Base-by-base conservation (phyloP, 2,113 vertebrate genomes). In the Oxyruncus cristatus region DNA sequence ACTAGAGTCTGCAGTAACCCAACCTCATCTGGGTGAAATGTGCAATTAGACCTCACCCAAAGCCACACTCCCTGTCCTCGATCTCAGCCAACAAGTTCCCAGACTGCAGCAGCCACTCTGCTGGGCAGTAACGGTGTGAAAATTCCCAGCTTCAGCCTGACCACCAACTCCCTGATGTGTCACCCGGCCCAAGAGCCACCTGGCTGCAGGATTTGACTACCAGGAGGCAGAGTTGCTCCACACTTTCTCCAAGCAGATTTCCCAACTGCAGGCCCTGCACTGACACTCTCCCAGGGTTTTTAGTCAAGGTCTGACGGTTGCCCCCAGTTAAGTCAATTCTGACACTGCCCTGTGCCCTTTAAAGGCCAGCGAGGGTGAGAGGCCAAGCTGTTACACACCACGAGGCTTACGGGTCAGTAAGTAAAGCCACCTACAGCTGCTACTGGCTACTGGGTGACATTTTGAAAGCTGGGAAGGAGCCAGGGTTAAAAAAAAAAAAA, bases 371-470 rank as follows among this genome's bases (percentile, higher is more conserved):
- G 1, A 55, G 65, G 47, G 61, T 39, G 72, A 95, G 9, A 95
- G 76, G 87, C 39, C 77, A 47, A 53, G 78, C 68, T 75, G 71
- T 73, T 80, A 73, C 9, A 2, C 28, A 32, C 27, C 5, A 3
- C 0, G 0, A 85, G 52, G 79, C 50, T 84, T 84, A 82, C 2
- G 61, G 84, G 66, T 81, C 94, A 89, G 32, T 63, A 78, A 88
- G 59, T 72, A 85, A 94, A 82, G 83, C 62, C 26, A 65, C 79
- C 67, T 55, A 42, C 74, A 94, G 90, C 85, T 95, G 74, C 73
- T 76, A 96, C 89, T 8, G 6, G 7, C 73, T 76, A 96, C 88
- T 8, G 6, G 7, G 37, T 96, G 97, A 97, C 95, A 96, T 98
- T 97, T 97, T 58, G 16, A 76, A 85, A 75, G 75, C 6, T 24